Evolutionary conservation across 2,113 vertebrate genomes (phyloP), one percentile per base, ranked within the genome.

Genomic region (Podilymbus podiceps): DNA sequence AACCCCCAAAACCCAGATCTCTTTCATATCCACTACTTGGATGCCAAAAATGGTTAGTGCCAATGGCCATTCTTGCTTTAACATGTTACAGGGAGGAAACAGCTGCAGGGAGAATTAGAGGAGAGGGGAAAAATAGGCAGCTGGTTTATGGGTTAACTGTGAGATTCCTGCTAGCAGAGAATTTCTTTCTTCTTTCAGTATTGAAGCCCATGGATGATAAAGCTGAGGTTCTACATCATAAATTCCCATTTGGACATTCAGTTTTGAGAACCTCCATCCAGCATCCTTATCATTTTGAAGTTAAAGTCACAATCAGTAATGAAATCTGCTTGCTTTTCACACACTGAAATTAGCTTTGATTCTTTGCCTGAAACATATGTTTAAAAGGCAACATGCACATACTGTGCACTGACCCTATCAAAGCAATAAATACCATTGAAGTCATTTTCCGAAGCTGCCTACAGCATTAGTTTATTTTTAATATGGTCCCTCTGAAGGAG

Each of bases 301-400:
- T 97, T 94, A 90, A 95, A 98, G 96, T 97, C 97, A 97, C 96
- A 98, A 98, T 98, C 98, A 97, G 96, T 98, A 98, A 98, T 98
- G 97, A 97, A 97, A 98, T 98, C 98, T 98, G 91, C 97, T 97
- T 95, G 97, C 97, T 98, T 98, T 98, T 98, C 97, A 98, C 95
- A 97, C 90, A 72, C 97, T 97, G 97, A 98, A 98, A 98, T 98
- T 98, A 98, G 93, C 98, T 98, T 98, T 98, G 97, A 98, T 98
- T 98, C 97, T 98, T 97, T 90, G 88, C 96, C 94, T 96, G 95
- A 98, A 98, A 98, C 96, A 92, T 97, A 96, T 95, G 97, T 98
- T 98, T 97, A 97, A 98, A 97, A 98, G 94, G 97, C 97, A 98
- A 97, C 97, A 97, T 79, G 92, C 80, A 56, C 97, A 91, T 96